phyloP scores from a whole-genome alignment of 2,888 invertebrate genomes.

The Lasiommata megera region DNA sequence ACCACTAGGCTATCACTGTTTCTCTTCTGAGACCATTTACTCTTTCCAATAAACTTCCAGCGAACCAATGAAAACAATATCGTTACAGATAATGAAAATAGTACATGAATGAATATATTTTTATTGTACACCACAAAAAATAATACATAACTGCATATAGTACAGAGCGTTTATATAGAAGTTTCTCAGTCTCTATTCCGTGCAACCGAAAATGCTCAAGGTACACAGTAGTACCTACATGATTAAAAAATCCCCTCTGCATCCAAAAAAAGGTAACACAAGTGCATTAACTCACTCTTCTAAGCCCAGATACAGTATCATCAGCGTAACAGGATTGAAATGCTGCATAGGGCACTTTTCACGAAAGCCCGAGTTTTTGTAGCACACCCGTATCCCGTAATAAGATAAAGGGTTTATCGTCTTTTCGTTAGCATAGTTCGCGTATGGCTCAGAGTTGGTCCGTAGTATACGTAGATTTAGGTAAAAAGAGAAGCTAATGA shows the following conservation, averaged over 20 bases:
- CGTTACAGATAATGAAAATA: too few relatives aligned
- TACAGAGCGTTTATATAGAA: too few relatives aligned
- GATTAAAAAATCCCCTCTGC: slow-evolving; percentile 1
- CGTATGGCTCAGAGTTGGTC: slow-evolving; percentile 51
- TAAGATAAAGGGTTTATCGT: slow-evolving; percentile 78
- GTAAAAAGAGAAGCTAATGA: background rate
- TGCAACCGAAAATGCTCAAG: too few relatives aligned
- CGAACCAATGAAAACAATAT: background rate
- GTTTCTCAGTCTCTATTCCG: too few relatives aligned
- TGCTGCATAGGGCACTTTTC: slow-evolving; percentile 36
- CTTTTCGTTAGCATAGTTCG: slow-evolving; percentile 74
- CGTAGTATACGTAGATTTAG: background rate
- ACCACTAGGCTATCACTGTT: too few relatives aligned
- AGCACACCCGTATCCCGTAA: slow-evolving; percentile 50
- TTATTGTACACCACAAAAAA: too few relatives aligned
- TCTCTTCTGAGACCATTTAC: background rate
- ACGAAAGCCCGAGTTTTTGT: slow-evolving; percentile 40
- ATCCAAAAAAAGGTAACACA: background rate
- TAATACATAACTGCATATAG: too few relatives aligned
- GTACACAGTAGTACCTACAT: too few relatives aligned
- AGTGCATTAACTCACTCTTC: slow-evolving; percentile 6
- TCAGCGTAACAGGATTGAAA: slow-evolving; percentile 40
- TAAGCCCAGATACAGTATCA: slow-evolving; percentile 1
- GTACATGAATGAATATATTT: too few relatives aligned
- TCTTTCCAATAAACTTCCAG: background rate